Percentiles rank a stretch among this genome's conserved stretches.
Conservation (phyloP, 1,140 invertebrate genomes). For the Psilanteris sp. region DNA sequence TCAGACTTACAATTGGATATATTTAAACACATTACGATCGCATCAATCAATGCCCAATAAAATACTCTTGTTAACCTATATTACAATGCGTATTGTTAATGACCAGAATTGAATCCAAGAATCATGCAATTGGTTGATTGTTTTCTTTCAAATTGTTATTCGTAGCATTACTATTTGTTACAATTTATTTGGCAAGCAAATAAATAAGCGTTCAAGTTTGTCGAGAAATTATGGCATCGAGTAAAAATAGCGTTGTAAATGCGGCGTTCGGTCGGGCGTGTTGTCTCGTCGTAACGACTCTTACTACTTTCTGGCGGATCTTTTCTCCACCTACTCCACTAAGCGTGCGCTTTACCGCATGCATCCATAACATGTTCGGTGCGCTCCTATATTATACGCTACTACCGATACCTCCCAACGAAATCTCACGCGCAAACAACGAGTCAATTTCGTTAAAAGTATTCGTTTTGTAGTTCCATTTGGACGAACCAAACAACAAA, state of each 20-base stretch:
- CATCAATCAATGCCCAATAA: too few species aligned
- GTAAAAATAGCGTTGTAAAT: conserved; percentile 16
- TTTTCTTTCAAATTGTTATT: too few species aligned
- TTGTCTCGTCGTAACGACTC: conserved; percentile 25
- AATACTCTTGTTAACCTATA: too few species aligned
- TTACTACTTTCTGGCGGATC: conserved; percentile 47
- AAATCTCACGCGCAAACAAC: conserved; percentile 50
- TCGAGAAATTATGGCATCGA: conserved; percentile 2
- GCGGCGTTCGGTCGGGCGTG: conserved; percentile 4
- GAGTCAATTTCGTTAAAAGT: conserved; percentile 56
- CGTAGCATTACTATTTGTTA: too few species aligned
- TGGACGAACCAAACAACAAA: conserved; percentile 40
- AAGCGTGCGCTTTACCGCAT: conserved; percentile 9
- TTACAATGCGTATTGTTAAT: too few species aligned
- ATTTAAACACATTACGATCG: too few species aligned
- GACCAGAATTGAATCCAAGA: too few species aligned
- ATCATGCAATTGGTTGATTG: too few species aligned
- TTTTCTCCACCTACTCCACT: conserved; percentile 35
- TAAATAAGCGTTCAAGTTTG: not conserved
- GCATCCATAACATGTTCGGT: conserved; percentile 24
- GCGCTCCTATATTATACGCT: conserved; percentile 40
- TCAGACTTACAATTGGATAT: too few species aligned
- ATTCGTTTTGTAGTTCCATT: conserved; percentile 43
- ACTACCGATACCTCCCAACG: conserved; percentile 27
- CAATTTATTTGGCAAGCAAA: conserved; percentile 3